Conservation (phyloP, 2,113 vertebrate genomes). For the Cygnus buccinator region DNA sequence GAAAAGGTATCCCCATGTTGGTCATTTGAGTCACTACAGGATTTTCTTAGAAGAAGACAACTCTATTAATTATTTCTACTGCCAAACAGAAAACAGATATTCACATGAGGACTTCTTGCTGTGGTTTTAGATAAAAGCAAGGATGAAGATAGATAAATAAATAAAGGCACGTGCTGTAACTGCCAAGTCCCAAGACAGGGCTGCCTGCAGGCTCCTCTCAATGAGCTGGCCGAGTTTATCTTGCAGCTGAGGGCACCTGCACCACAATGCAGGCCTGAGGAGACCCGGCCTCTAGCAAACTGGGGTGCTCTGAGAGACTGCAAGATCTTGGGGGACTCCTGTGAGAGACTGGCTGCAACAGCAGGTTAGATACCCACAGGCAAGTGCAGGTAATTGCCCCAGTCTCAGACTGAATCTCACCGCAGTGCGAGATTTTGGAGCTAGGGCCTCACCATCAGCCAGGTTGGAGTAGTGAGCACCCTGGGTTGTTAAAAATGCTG, state of each 20-base stretch:
- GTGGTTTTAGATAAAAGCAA: background rate
- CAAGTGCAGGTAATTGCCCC: background rate
- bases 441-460: background rate
- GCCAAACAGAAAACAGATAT: background rate
- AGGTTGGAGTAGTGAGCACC: background rate
- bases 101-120: background rate
- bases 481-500: background rate
- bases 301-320: background rate
- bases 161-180: background rate
- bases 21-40: background rate
- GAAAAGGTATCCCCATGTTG: background rate
- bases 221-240: background rate
- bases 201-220: background rate
- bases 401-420: background rate
- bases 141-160: background rate
- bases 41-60: background rate
- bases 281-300: background rate
- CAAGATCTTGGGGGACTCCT: background rate
- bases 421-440: background rate
- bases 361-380: background rate
- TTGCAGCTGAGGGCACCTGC: fast-evolving
- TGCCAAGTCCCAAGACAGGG: background rate
- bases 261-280: background rate
- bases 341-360: background rate
- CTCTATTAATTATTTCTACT: background rate